These are phyloP conservation scores for Hippasteria phrygiana DNA, from an alignment of 53 echinoderm and acorn worm species.

Conservation along the genomic window DNA sequence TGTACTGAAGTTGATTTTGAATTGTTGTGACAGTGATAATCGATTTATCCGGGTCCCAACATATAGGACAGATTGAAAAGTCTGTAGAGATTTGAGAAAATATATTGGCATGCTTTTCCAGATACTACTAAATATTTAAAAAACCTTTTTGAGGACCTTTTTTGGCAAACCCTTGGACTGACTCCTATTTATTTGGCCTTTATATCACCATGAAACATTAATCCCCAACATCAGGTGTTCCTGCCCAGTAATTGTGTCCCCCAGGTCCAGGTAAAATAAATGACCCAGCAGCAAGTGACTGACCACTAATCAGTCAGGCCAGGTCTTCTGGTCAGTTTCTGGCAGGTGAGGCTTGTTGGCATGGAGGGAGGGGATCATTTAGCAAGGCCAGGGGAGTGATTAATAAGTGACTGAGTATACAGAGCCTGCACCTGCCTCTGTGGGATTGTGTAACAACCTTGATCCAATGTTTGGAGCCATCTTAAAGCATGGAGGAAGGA, in stretches of 20 bases:
- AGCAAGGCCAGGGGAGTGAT: constrained; percentile 9
- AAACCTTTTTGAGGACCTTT: no score
- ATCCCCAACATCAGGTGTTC: background rate
- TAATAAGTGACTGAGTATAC: background rate
- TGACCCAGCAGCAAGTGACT: constrained; percentile 31
- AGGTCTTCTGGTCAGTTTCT: constrained; percentile 60
- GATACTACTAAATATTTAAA: no score
- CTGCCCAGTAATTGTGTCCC: background rate
- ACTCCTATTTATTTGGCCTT: background rate
- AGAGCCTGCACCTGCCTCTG: constrained; percentile 4
- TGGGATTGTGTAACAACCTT: background rate
- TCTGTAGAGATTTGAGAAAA: no score
- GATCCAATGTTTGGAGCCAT: no score
- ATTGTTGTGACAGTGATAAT: no score
- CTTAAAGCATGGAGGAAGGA: no score
- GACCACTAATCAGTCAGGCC: constrained; percentile 6
- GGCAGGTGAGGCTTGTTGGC: background rate
- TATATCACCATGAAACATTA: background rate
- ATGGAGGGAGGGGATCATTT: background rate
- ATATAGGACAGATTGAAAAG: no score
- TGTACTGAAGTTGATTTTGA: no score
- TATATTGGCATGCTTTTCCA: no score
- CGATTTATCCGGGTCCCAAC: no score
- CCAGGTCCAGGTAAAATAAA: constrained; percentile 7
- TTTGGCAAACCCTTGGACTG: no score